phyloP scores from a whole-genome alignment of 2,113 vertebrate genomes.

The Panthera uncia region DNA sequence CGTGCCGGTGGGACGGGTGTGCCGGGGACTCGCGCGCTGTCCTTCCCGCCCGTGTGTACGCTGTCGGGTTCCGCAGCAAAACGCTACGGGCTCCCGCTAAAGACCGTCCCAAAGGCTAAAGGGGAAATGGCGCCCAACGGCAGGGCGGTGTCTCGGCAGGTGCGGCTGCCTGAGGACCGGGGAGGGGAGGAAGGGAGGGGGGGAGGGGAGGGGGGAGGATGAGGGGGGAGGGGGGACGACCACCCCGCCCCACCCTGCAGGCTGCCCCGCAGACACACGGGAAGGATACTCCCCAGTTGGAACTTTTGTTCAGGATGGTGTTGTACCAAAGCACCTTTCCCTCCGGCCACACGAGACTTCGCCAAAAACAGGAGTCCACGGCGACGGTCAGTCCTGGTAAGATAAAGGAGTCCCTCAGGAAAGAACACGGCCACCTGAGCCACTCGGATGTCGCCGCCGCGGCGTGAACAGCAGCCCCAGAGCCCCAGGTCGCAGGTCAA shows the following conservation, averaged over 20 bases:
- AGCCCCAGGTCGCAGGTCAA: rapidly evolving
- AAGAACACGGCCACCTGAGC: rapidly evolving
- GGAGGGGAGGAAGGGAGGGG: too few relatives aligned
- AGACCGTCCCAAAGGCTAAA: rapidly evolving
- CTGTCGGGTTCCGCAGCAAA: rapidly evolving
- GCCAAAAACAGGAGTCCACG: constrained; percentile 95
- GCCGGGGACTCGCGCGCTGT: rapidly evolving
- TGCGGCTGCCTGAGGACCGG: too few relatives aligned
- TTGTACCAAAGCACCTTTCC: constrained; percentile 98
- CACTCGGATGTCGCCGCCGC: rapidly evolving
- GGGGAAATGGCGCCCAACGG: rapidly evolving
- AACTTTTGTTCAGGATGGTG: constrained; percentile 94
- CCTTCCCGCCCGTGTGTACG: rapidly evolving
- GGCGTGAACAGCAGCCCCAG: rapidly evolving
- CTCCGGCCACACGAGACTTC: constrained; percentile 93
- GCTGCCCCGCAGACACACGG: too few relatives aligned
- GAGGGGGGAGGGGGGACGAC: too few relatives aligned
- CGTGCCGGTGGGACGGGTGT: rapidly evolving
- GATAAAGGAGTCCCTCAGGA: not conserved
- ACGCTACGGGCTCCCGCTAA: rapidly evolving
- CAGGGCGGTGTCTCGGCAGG: not conserved
- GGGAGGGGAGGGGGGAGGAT: too few relatives aligned
- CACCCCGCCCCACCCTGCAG: too few relatives aligned
- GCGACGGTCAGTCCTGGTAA: constrained; percentile 90
- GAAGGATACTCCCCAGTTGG: constrained; percentile 99